Percentiles rank a stretch among this genome's conserved stretches.
phyloP scores from a whole-genome alignment of 1,140 invertebrate genomes.

The Heliconius eleuchia region DNA sequence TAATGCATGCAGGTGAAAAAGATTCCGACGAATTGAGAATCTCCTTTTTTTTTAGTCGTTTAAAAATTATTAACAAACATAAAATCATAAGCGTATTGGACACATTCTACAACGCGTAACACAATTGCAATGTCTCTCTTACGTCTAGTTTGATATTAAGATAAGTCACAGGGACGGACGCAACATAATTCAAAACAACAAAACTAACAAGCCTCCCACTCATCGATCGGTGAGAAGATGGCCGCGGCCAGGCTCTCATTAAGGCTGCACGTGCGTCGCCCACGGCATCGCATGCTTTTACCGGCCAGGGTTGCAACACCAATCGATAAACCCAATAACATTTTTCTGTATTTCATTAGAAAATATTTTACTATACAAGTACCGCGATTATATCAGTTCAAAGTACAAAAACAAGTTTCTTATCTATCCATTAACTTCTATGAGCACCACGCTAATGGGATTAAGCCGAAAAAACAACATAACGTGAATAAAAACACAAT shows the following conservation, averaged over 20 bases:
- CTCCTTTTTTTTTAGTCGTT: too few relatives aligned
- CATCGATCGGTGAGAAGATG: constrained; percentile 57
- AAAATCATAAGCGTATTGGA: constrained; percentile 13
- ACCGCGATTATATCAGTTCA: constrained; percentile 8
- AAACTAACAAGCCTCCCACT: constrained; percentile 47
- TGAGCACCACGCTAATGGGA: constrained; percentile 27
- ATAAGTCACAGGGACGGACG: constrained; percentile 36
- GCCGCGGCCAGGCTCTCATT: constrained; percentile 59
- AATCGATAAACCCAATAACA: constrained; percentile 13
- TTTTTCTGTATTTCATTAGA: constrained; percentile 7
- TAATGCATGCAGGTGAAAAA: neutral
- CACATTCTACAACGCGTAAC: constrained; percentile 23
- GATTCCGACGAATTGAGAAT: too few relatives aligned
- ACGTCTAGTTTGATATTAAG: constrained; percentile 37
- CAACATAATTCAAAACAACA: constrained; percentile 41
- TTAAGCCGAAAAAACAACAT: constrained; percentile 35
- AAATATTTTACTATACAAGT: constrained; percentile 12
- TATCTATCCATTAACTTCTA: constrained; percentile 30
- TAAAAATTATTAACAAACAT: neutral
- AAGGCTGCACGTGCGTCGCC: constrained; percentile 71
- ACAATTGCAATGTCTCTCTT: constrained; percentile 38
- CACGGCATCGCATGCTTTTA: constrained; percentile 47
- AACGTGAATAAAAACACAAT: constrained; percentile 69
- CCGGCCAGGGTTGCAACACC: constrained; percentile 40
- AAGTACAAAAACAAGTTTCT: constrained; percentile 12